Evolutionary conservation across 1,140 invertebrate species (phyloP).

Genomic region (Hermatobates lingyangjiaoensis): DNA sequence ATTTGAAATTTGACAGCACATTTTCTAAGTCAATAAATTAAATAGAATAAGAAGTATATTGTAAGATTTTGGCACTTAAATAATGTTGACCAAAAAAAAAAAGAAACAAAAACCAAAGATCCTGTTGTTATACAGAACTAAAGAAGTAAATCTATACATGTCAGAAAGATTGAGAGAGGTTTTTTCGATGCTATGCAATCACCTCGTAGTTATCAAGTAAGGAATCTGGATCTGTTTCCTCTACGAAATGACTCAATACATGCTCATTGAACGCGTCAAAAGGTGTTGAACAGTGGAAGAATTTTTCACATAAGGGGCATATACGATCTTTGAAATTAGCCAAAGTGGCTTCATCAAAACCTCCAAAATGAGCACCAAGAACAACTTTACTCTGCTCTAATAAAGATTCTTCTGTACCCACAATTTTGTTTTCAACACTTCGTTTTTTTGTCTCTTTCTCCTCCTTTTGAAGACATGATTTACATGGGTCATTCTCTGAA

Average conservation of each 20-base stretch:
- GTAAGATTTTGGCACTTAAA: too few relatives aligned
- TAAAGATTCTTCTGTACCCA: neutral
- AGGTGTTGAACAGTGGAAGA: slow-evolving; percentile 20
- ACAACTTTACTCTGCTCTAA: neutral
- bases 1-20: too few relatives aligned
- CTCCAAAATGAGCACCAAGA: too few relatives aligned
- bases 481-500: slow-evolving; percentile 1
- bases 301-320: slow-evolving; percentile 27
- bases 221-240: slow-evolving; percentile 16
- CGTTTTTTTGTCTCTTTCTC: neutral
- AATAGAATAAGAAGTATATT: too few relatives aligned
- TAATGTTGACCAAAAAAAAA: too few relatives aligned
- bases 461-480: neutral
- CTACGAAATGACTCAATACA: slow-evolving; percentile 28
- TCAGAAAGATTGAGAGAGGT: too few relatives aligned
- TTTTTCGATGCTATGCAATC: slow-evolving; percentile 1
- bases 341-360: neutral
- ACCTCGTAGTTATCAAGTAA: slow-evolving; percentile 12
- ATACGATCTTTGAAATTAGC: slow-evolving; percentile 18
- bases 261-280: slow-evolving; percentile 29
- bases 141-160: too few relatives aligned
- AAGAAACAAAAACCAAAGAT: too few relatives aligned
- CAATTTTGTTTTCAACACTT: neutral
- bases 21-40: too few relatives aligned
- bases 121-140: too few relatives aligned